phyloP scores from a whole-genome alignment of 2,113 vertebrate species.

The Dipodomys merriami region DNA sequence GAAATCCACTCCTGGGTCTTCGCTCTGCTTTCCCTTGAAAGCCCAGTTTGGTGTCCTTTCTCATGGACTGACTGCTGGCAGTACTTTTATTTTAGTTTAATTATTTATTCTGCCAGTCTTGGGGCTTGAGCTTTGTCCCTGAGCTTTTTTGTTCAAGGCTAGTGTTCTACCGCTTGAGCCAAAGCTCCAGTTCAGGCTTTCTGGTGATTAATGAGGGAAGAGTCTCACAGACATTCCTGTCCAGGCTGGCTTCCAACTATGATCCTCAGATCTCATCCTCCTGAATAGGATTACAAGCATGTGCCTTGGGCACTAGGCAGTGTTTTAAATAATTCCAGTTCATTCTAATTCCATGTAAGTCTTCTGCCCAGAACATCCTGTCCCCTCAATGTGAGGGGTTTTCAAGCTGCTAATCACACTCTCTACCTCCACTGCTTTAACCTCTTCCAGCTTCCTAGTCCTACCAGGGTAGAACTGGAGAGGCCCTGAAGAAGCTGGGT shows the following conservation, averaged over 20 bases:
- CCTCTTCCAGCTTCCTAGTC: not conserved
- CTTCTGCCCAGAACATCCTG: not conserved
- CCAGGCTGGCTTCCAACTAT: too few relatives aligned
- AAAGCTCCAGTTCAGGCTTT: too few relatives aligned
- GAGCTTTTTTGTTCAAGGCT: too few relatives aligned
- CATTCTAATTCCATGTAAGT: slow-evolving; percentile 1
- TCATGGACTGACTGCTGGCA: not conserved
- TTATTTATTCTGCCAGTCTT: too few relatives aligned
- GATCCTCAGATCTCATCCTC: too few relatives aligned
- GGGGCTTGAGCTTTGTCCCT: too few relatives aligned
- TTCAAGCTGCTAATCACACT: not conserved
- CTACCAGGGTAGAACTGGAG: not conserved
- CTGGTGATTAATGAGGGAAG: too few relatives aligned
- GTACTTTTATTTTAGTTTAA: too few relatives aligned
- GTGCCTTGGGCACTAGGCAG: too few relatives aligned
- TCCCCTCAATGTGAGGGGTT: not conserved
- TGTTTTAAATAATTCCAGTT: not conserved
- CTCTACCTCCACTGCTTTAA: not conserved
- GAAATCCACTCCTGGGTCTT: not conserved
- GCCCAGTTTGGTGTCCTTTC: not conserved
- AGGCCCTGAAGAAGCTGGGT: not conserved
- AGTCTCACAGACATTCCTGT: too few relatives aligned
- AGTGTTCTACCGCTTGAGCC: too few relatives aligned
- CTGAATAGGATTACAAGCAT: too few relatives aligned
- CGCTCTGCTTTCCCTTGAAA: not conserved